Conservation (phyloP, 2,888 invertebrate species). For the Cephus nigrinus region DNA sequence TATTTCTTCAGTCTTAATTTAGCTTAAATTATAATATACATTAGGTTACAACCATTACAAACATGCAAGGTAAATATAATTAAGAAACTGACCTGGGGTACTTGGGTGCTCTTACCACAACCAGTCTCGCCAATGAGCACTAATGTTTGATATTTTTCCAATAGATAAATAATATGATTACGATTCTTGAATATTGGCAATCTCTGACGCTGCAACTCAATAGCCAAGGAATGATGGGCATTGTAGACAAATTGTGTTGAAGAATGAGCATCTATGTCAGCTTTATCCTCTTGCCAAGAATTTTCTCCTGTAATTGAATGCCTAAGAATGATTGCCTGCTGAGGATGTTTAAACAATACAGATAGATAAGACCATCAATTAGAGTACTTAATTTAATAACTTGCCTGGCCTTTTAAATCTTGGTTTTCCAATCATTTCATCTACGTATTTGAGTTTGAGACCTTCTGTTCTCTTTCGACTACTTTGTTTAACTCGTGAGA, state of each 20-base stretch:
- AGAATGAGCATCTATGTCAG: slow-evolving; percentile 71
- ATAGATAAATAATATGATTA: slow-evolving; percentile 87
- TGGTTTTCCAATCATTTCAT: no score
- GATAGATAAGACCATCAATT: no score
- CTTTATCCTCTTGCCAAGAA: slow-evolving; percentile 63
- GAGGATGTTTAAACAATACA: no score
- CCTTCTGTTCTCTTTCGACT: no score
- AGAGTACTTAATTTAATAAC: no score
- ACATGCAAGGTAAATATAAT: neutral
- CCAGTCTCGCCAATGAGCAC: slow-evolving; percentile 95
- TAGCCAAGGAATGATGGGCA: slow-evolving; percentile 82
- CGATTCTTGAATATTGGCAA: slow-evolving; percentile 89
- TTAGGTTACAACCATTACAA: no score
- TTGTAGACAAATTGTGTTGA: slow-evolving; percentile 84
- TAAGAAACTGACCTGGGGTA: slow-evolving; percentile 82
- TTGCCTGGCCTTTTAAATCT: no score
- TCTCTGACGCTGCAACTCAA: slow-evolving; percentile 85
- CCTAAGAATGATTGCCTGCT: no score
- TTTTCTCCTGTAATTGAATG: slow-evolving; percentile 46
- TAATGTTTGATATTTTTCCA: slow-evolving; percentile 91
- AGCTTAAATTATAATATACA: no score
- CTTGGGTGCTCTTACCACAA: slow-evolving; percentile 95
- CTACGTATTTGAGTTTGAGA: no score
- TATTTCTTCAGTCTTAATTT: no score
- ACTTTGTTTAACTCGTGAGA: no score